phyloP scores from a whole-genome alignment of 2,888 invertebrate genomes.

The Bugulina stolonifera region DNA sequence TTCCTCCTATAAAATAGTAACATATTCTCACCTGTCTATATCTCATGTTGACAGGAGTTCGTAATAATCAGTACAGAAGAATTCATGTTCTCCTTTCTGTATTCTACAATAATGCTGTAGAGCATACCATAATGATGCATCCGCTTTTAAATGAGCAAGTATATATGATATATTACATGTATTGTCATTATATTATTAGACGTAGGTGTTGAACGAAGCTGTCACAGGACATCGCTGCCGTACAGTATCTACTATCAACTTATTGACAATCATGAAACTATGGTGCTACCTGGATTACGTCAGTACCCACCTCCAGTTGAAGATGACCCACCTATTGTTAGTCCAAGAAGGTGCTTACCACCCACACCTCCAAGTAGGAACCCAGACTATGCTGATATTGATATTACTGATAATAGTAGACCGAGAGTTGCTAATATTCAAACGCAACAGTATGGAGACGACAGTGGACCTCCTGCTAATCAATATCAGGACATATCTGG shows the following conservation, averaged over 20 bases:
- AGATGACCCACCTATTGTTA: not conserved
- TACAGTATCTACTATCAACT: constrained; percentile 12
- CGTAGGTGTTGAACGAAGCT: not conserved
- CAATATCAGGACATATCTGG: constrained; percentile 2
- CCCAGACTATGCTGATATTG: constrained; percentile 1
- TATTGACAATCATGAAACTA: constrained; percentile 5
- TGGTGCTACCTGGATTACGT: constrained; percentile 2
- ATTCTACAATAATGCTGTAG: too few relatives aligned
- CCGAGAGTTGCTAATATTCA: too few relatives aligned
- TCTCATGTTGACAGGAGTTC: too few relatives aligned
- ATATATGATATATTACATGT: too few relatives aligned
- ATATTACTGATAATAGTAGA: not conserved
- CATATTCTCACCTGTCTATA: too few relatives aligned
- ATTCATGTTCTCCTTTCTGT: too few relatives aligned
- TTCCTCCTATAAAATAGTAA: too few relatives aligned
- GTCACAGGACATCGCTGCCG: not conserved
- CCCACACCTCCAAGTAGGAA: not conserved
- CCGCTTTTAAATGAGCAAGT: too few relatives aligned
- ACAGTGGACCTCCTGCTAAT: not conserved
- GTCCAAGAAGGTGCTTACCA: not conserved
- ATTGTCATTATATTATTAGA: too few relatives aligned
- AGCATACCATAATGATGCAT: too few relatives aligned
- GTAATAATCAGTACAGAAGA: too few relatives aligned
- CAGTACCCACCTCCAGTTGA: constrained; percentile 17
- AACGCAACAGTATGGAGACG: too few relatives aligned